Evolutionary conservation across 2,888 invertebrate species (phyloP), one percentile per base, ranked within the genome.

Genomic region (Nemotelus pantherinus): DNA sequence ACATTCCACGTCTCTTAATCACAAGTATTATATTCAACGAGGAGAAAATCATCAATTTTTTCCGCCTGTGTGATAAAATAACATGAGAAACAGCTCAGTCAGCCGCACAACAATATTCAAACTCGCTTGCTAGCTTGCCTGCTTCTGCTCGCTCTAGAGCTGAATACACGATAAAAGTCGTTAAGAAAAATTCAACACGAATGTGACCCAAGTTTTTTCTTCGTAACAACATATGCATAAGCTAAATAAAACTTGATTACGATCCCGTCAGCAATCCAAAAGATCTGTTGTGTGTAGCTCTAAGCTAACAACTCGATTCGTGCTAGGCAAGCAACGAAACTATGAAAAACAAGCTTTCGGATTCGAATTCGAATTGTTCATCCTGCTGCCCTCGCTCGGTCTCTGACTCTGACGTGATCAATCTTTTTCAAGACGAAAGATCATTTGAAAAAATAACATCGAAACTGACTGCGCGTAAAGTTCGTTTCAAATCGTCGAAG

Each of bases 1-100:
- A 47, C 65, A 65, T 65, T 65, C 65, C 65, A 41, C 2, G 47
- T 65, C 65, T 65, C 65, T 65, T 65, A 65, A 65, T 65, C 65
- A 65, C 65, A 47, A 65, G 25, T 47, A 25, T 7, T n/a, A n/a
- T 10, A 9, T 10, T 39, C 44, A 45, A 45, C 45, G 47, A 47
- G 53, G 53, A 39, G 47, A 65, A 63, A 65, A 65, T 41, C 45
- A 4, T 47, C 65, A 65, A 45, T 65, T 44, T 25, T 47, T 47
- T 63, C 41, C 57, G 3, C 58, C n/a, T 7, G 9, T 25, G 25
- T 25, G 25, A 25, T 25, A 25, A 25, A 25, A 25, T 25, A 25
- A 25, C 25, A 25, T 25, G 41, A 57, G 57, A 25, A 57, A 63
- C 39, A n/a, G 63, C 39, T 43, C 39, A 7, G 7, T 10, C 53